Evolutionary conservation across 1,140 invertebrate genomes (phyloP).

Genomic region (Gerris buenoi): DNA sequence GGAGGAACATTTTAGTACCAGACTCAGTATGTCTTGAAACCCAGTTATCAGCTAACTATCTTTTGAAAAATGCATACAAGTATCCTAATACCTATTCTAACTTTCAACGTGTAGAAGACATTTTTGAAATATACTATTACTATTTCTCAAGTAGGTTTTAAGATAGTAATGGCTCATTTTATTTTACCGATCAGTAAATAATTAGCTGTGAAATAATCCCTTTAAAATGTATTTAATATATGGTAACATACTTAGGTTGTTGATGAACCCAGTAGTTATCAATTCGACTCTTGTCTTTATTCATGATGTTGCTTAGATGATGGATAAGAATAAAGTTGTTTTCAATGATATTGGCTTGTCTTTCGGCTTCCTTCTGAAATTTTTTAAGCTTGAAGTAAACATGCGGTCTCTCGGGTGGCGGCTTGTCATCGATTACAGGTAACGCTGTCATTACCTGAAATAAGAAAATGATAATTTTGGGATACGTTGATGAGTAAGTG

Average conservation of each 20-base stretch:
- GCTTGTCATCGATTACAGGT: slow-evolving; percentile 37
- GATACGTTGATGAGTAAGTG: too few relatives aligned
- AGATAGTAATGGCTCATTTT: not conserved
- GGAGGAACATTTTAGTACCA: too few relatives aligned
- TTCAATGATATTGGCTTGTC: slow-evolving; percentile 33
- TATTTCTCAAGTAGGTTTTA: not conserved
- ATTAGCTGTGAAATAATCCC: too few relatives aligned
- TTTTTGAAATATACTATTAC: not conserved
- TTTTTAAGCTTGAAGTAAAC: slow-evolving; percentile 39
- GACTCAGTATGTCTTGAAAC: too few relatives aligned
- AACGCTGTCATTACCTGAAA: slow-evolving; percentile 36
- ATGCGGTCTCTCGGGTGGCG: slow-evolving; percentile 35
- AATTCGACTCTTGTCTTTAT: slow-evolving; percentile 30
- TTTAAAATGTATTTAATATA: not conserved
- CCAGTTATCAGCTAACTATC: too few relatives aligned
- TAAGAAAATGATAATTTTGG: too few relatives aligned
- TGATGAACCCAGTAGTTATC: slow-evolving; percentile 39
- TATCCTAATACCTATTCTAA: not conserved
- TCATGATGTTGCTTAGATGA: slow-evolving; percentile 36
- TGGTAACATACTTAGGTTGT: slow-evolving; percentile 33
- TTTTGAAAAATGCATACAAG: too few relatives aligned
- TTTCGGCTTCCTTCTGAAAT: slow-evolving; percentile 38
- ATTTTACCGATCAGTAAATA: too few relatives aligned
- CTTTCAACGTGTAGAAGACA: not conserved
- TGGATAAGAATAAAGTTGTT: slow-evolving; percentile 41